Conservation (phyloP, 2,888 invertebrate genomes). For the Sinohyriopsis cumingii region DNA sequence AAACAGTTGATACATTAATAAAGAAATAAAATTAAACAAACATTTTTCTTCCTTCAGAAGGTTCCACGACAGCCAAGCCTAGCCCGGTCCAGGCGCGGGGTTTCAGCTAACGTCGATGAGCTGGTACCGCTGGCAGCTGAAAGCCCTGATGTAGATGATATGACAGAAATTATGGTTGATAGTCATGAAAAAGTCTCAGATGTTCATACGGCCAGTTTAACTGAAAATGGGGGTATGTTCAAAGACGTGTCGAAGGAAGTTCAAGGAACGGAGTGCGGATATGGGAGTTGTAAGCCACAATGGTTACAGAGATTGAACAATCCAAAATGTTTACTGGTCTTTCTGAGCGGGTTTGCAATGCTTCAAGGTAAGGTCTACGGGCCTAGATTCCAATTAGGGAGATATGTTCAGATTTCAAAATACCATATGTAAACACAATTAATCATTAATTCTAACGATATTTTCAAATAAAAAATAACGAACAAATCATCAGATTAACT, state of each 20-base stretch:
- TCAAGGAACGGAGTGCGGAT: constrained; percentile 50
- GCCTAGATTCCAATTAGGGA: too few relatives aligned
- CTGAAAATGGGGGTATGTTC: constrained; percentile 22
- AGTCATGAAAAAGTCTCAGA: constrained; percentile 8
- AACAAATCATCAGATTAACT: too few relatives aligned
- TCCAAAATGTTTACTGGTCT: constrained; percentile 56
- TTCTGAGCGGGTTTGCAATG: constrained; percentile 55
- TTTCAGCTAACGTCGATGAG: constrained; percentile 27
- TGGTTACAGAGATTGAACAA: constrained; percentile 57
- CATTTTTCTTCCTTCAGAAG: too few relatives aligned
- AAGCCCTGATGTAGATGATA: constrained; percentile 24
- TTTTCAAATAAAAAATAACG: too few relatives aligned
- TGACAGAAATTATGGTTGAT: constrained; percentile 7
- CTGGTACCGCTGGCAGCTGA: constrained; percentile 28
- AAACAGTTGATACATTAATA: not conserved
- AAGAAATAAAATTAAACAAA: too few relatives aligned
- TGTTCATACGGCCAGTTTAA: constrained; percentile 11
- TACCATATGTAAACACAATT: too few relatives aligned
- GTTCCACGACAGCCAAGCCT: too few relatives aligned
- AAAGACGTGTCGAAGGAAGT: constrained; percentile 18
- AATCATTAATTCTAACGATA: too few relatives aligned
- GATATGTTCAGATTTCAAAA: too few relatives aligned
- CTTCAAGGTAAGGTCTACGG: constrained; percentile 50
- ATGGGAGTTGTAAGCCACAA: constrained; percentile 48
- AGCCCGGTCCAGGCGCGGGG: constrained; percentile 13